A percentile compares a stretch with the other conserved stretches of the same genome.
These are phyloP conservation scores for Gopherus flavomarginatus DNA, from an alignment of 2,113 vertebrate species.

Conservation along the genomic window DNA sequence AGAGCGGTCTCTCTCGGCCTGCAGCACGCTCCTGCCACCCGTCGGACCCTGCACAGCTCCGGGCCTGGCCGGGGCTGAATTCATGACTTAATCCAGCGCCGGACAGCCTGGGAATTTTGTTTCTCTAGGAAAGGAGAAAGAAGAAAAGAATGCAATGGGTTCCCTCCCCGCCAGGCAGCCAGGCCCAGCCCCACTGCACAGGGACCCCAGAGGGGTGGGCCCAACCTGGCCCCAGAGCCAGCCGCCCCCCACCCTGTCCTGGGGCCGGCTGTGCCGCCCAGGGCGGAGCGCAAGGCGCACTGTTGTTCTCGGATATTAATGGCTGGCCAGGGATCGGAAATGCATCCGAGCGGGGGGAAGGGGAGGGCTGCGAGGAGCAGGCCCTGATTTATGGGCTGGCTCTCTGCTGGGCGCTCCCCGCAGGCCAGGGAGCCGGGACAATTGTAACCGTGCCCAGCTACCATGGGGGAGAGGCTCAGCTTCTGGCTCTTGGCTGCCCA, in stretches of 20 bases:
- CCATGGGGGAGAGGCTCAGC: neutral
- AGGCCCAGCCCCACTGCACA: neutral
- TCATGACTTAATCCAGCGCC: too few relatives aligned
- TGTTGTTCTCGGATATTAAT: neutral
- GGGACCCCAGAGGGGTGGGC: neutral
- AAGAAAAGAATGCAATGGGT: neutral
- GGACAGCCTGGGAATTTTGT: too few relatives aligned
- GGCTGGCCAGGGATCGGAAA: neutral
- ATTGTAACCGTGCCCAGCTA: neutral
- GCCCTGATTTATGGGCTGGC: neutral
- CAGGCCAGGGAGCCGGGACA: neutral
- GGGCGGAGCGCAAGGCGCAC: neutral
- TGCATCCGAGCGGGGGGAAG: neutral
- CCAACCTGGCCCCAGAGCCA: neutral
- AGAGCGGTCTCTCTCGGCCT: too few relatives aligned
- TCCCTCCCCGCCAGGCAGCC: neutral
- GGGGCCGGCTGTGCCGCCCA: neutral
- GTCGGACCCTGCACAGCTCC: neutral
- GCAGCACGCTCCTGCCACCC: slow-evolving; percentile 16
- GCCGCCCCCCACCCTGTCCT: neutral
- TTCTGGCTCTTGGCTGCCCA: neutral
- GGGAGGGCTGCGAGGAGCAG: neutral
- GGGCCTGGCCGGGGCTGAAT: too few relatives aligned
- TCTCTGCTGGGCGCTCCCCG: neutral
- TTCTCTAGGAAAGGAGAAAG: neutral